Base-by-base conservation (phyloP, 2,113 vertebrate species). In the Apodemus speciosus region DNA sequence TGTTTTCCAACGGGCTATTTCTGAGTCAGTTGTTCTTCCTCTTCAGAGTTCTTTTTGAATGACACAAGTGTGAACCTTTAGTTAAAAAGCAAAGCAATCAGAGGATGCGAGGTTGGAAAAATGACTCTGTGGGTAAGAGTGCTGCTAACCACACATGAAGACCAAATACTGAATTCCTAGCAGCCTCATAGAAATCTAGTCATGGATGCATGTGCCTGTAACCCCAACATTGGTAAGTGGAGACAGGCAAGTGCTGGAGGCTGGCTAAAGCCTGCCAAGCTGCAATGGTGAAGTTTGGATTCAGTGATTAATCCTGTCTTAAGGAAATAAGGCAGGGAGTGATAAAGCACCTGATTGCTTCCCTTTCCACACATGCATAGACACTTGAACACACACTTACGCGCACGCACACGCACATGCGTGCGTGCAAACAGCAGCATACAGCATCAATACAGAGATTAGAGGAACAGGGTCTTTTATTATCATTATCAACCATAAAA, bases 81-180 rank as follows among this genome's bases (percentile, higher is more conserved):
- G 51, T 94, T 86, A 79, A 62, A 83, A 90, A 91, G 30, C 53
- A 87, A 83, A 66, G 68, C n/a, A 68, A 51, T 10, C 21, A 20
- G 23, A 40, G 79, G 3, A 4, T 53, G 14, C 0, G 0, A 25
- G 21, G 23, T 38, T 60, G 40, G 40, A 58, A 16, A 64, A 46
- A 46, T 35, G 9, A 7, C 15, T 64, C 58, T 64, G 40, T 21
- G 27, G 16, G 9, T 35, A 66, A 43, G 18, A 46, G 1, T 21
- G 7, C 58, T 20, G 58, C 38, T 18, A 20, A 11, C 27, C 25
- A 46, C 13, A 14, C 27, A 84, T 0, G 2, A 11, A 46, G 60
- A 7, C 40, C 60, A 21, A 46, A 85, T 30, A 46, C 18, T 18
- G 27, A 85, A 49, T 49, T 60, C 23, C 60, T 43, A 49, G 27